Conservation (phyloP, 2,113 vertebrate genomes). For the Illadopsis cleaveri region DNA sequence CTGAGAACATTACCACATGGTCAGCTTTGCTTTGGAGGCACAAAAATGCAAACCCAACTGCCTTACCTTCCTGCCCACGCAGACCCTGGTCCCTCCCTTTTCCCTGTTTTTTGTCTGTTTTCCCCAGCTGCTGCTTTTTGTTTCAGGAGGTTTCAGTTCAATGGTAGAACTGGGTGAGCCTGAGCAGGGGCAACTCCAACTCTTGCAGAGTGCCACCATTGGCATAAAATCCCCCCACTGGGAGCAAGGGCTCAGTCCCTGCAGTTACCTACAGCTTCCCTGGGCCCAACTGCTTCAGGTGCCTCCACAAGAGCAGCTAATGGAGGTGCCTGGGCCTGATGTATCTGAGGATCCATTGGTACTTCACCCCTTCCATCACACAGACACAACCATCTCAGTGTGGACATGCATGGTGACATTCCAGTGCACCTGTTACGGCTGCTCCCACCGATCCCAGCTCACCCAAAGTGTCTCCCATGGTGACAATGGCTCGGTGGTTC, state of each 20-base stretch:
- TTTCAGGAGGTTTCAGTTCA: background rate
- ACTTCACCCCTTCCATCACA: background rate
- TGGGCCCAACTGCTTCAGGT: background rate
- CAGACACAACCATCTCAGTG: fast-evolving
- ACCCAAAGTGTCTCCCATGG: constrained; percentile 91
- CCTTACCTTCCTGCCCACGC: background rate
- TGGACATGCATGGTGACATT: fast-evolving
- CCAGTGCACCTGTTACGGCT: background rate
- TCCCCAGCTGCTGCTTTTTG: fast-evolving
- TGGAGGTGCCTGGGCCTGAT: background rate
- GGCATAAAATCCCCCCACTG: background rate
- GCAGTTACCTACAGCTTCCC: background rate
- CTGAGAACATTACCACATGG: background rate
- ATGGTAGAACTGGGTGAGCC: background rate
- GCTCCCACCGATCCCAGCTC: background rate
- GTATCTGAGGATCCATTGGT: background rate
- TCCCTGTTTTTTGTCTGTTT: background rate
- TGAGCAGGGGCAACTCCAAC: background rate
- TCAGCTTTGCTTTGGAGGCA: background rate
- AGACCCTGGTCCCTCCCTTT: background rate
- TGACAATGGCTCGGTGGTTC: constrained; percentile 76
- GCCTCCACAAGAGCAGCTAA: background rate
- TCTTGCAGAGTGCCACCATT: background rate
- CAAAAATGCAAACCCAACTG: fast-evolving
- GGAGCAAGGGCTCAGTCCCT: background rate